Evolutionary conservation across 1,140 invertebrate species (phyloP).

Genomic region (Heliconius melpomene): DNA sequence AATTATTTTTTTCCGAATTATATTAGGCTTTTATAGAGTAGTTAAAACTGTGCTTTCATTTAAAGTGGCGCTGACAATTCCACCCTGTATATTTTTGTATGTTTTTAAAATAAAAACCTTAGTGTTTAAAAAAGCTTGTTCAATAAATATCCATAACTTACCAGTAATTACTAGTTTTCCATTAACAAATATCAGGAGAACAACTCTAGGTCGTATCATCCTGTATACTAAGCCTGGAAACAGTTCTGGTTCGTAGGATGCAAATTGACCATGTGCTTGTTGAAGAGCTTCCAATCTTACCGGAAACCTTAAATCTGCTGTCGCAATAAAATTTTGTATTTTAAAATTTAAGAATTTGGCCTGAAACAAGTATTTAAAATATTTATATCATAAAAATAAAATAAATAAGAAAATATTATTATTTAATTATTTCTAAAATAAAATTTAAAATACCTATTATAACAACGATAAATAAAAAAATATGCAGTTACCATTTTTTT

Average conservation of each 20-base stretch:
- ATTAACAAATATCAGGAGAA: conserved; percentile 98
- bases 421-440: no score
- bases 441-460: no score
- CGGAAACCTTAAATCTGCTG: conserved; percentile 98
- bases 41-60: no score
- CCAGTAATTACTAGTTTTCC: conserved; percentile 98
- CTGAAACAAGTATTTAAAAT: conserved; percentile 76
- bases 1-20: no score
- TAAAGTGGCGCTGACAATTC: no score
- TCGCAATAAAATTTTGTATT: conserved; percentile 99
- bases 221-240: conserved; percentile 99
- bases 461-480: no score
- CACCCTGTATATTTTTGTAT: conserved; percentile 12
- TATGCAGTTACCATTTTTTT: no score
- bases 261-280: conserved; percentile 97
- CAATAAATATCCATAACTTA: conserved; percentile 58
- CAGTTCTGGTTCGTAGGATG: conserved; percentile 94
- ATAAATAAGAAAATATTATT: no score
- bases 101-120: conserved; percentile 1
- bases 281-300: conserved; percentile 97
- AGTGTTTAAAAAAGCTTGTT: no score
- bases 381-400: neutral
- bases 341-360: conserved; percentile 98
- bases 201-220: conserved; percentile 97
- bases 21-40: no score